phyloP scores from a whole-genome alignment of 2,888 invertebrate genomes.

The Limnephilus rhombicus region DNA sequence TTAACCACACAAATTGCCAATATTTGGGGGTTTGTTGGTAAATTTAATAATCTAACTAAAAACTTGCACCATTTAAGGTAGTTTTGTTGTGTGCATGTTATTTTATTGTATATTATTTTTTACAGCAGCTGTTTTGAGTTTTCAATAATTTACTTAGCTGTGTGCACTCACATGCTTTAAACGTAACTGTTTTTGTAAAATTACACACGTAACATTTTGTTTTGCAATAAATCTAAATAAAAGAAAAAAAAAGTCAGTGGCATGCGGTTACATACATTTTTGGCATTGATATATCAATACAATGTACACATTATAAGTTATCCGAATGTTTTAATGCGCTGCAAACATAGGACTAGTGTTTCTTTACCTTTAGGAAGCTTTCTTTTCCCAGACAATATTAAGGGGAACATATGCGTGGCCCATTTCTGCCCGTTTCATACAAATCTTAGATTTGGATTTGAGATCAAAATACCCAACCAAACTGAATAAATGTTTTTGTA shows the following conservation, averaged over 20 bases:
- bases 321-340: too few species aligned
- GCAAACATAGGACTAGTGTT: too few species aligned
- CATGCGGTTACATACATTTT: background rate
- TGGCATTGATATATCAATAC: background rate
- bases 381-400: too few species aligned
- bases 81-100: background rate
- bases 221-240: background rate
- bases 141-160: background rate
- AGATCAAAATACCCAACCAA: too few species aligned
- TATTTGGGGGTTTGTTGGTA: background rate
- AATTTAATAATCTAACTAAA: background rate
- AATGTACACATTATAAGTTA: too few species aligned
- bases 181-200: background rate
- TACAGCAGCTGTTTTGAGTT: background rate
- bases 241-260: background rate
- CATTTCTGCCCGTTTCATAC: too few species aligned
- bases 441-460: too few species aligned
- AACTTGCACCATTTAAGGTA: background rate
- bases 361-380: too few species aligned
- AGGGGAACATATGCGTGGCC: too few species aligned
- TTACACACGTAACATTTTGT: background rate
- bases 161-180: constrained; percentile 1
- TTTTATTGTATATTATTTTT: background rate
- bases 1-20: background rate
- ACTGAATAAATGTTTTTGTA: too few species aligned